These are phyloP conservation scores for Periphyllus acericola DNA, from an alignment of 2,888 invertebrate species.

Conservation along the genomic window DNA sequence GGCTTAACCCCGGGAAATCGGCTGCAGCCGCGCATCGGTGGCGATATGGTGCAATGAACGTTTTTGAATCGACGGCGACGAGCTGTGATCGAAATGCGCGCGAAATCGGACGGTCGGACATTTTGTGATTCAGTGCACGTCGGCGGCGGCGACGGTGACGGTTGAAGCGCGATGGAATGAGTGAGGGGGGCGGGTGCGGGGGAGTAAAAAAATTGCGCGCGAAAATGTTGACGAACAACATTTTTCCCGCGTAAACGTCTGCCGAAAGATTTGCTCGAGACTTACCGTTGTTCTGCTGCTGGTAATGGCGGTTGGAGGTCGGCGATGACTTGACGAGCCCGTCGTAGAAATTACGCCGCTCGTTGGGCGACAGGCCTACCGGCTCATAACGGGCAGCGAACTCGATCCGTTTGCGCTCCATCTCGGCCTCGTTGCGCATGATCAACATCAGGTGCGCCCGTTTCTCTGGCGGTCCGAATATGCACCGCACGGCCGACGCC, in stretches of 20 bases:
- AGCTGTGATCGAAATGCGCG: background rate
- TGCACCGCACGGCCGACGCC: conserved; percentile 49
- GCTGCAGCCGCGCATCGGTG: background rate
- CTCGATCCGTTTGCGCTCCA: conserved; percentile 51
- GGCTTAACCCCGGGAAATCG: background rate
- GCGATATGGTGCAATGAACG: background rate
- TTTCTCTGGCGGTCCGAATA: conserved; percentile 56
- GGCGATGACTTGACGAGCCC: conserved; percentile 33
- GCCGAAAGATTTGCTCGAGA: no score
- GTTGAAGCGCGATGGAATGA: no score
- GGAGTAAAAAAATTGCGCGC: background rate
- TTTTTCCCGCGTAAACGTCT: background rate
- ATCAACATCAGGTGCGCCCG: conserved; percentile 39
- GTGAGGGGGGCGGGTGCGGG: background rate
- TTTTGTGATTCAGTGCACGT: background rate
- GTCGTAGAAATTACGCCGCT: conserved; percentile 44
- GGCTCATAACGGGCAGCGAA: conserved; percentile 49
- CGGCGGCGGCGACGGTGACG: no score
- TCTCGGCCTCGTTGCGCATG: conserved; percentile 51
- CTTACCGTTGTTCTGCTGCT: conserved; percentile 11
- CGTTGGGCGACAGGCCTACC: conserved; percentile 37
- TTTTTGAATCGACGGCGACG: background rate
- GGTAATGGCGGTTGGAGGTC: background rate
- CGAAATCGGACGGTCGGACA: background rate
- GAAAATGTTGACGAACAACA: background rate